Conservation (phyloP, 1,140 invertebrate genomes). For the Drosophila bipectinata region DNA sequence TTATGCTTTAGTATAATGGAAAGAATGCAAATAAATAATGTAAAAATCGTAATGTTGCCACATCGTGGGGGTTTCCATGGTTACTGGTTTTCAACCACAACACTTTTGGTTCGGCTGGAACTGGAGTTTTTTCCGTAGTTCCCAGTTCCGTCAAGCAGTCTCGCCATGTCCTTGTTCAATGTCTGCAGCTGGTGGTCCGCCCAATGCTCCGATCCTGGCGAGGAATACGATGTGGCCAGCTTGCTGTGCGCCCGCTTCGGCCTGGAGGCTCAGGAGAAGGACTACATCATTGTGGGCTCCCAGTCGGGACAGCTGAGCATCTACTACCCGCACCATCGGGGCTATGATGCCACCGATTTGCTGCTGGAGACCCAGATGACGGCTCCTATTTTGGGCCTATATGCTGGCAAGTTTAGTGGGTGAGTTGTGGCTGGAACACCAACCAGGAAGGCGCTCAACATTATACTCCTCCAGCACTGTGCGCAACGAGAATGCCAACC, state of each 20-base stretch:
- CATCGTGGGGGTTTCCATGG: not conserved
- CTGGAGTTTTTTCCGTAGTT: not conserved
- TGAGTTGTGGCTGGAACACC: slow-evolving; percentile 64
- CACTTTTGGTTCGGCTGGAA: not conserved
- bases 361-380: slow-evolving; percentile 89
- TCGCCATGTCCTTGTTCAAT: slow-evolving; percentile 91
- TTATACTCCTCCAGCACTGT: slow-evolving; percentile 50
- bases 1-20: slow-evolving; percentile 28
- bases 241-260: slow-evolving; percentile 85
- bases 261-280: slow-evolving; percentile 84
- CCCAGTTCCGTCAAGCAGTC: slow-evolving; percentile 3
- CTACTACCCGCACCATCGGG: slow-evolving; percentile 85
- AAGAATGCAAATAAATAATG: slow-evolving; percentile 21
- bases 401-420: slow-evolving; percentile 89
- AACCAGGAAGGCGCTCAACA: not conserved
- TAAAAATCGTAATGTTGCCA: slow-evolving; percentile 11
- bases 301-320: slow-evolving; percentile 89
- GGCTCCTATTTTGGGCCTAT: slow-evolving; percentile 89
- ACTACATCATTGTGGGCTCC: slow-evolving; percentile 90
- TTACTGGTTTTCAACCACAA: slow-evolving; percentile 31
- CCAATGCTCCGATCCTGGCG: slow-evolving; percentile 86
- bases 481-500: slow-evolving; percentile 71
- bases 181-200: slow-evolving; percentile 90
- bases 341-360: slow-evolving; percentile 87
- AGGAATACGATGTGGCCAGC: slow-evolving; percentile 79